phyloP scores from a whole-genome alignment of 2,797 vertebrate genomes.

The Artibeus jamaicensis region DNA sequence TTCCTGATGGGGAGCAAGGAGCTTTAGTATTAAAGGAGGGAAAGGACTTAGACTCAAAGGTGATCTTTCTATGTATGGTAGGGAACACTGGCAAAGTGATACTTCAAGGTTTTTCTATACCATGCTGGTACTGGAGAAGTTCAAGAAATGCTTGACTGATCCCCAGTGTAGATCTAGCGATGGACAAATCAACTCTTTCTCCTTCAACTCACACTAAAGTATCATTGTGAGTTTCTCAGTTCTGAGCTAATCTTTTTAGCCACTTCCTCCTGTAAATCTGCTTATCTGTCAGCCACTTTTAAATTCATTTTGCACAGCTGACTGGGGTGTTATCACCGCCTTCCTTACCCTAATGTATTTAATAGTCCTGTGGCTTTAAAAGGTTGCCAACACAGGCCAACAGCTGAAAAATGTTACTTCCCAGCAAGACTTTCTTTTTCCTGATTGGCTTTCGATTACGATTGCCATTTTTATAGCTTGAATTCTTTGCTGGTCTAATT shows the following conservation, averaged over 20 bases:
- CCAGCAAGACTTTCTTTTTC: background rate
- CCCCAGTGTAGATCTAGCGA: background rate
- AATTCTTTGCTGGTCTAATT: conserved; percentile 36
- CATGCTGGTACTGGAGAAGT: background rate
- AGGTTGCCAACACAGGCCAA: conserved; percentile 24
- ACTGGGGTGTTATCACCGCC: conserved; percentile 9
- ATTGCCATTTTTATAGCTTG: conserved; percentile 29
- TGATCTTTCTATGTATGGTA: background rate
- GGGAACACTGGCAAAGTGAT: background rate
- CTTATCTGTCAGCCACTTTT: conserved; percentile 60
- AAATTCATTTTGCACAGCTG: conserved; percentile 56
- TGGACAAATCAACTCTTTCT: background rate
- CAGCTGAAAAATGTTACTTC: conserved; percentile 15
- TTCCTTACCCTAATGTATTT: conserved; percentile 48
- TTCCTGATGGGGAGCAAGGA: background rate
- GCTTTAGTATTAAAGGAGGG: background rate
- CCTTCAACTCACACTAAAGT: background rate
- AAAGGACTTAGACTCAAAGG: background rate
- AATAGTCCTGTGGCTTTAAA: conserved; percentile 37
- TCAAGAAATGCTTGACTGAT: background rate
- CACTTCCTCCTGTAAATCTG: conserved; percentile 55
- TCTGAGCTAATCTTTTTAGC: conserved; percentile 32
- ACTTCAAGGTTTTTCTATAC: background rate
- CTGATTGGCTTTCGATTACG: no score
- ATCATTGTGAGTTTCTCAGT: background rate